phyloP scores from a whole-genome alignment of 2,888 invertebrate genomes.

The Eledona agricola region DNA sequence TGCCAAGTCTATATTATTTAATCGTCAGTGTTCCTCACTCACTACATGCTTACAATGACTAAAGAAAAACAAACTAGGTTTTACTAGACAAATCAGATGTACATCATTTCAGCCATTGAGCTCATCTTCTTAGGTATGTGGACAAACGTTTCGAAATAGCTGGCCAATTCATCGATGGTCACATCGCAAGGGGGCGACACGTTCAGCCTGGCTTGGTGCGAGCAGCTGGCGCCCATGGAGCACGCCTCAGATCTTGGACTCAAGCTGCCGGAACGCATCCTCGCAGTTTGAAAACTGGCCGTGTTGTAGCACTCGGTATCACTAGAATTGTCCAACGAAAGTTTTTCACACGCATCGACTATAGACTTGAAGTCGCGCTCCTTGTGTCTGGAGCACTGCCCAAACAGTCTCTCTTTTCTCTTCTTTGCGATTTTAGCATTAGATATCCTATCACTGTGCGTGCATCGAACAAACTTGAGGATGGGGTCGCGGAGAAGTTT shows the following conservation, averaged over 20 bases:
- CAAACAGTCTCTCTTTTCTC: conserved; percentile 52
- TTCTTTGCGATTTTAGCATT: conserved; percentile 30
- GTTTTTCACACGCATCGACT: conserved; percentile 59
- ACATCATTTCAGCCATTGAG: conserved; percentile 98
- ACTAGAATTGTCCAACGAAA: conserved; percentile 53
- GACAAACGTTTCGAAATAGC: conserved; percentile 94
- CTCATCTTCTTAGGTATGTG: conserved; percentile 99
- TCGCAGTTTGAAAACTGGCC: conserved; percentile 54
- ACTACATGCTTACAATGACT: no score
- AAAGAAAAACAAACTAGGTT: conserved; percentile 12
- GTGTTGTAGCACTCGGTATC: conserved; percentile 45
- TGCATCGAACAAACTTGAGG: conserved; percentile 63
- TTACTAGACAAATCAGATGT: conserved; percentile 70
- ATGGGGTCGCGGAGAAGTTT: conserved; percentile 69
- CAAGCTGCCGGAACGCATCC: conserved; percentile 41
- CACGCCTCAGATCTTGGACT: conserved; percentile 34
- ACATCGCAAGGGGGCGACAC: conserved; percentile 80
- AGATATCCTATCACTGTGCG: conserved; percentile 42
- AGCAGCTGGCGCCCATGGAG: conserved; percentile 67
- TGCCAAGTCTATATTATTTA: no score
- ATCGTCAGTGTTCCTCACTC: neutral
- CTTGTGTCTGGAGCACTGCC: conserved; percentile 49
- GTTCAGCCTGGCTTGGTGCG: conserved; percentile 75
- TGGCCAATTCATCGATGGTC: conserved; percentile 92
- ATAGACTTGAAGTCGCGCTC: conserved; percentile 60